Evolutionary conservation across 2,113 vertebrate species (phyloP).

Genomic region (Cacatua alba): DNA sequence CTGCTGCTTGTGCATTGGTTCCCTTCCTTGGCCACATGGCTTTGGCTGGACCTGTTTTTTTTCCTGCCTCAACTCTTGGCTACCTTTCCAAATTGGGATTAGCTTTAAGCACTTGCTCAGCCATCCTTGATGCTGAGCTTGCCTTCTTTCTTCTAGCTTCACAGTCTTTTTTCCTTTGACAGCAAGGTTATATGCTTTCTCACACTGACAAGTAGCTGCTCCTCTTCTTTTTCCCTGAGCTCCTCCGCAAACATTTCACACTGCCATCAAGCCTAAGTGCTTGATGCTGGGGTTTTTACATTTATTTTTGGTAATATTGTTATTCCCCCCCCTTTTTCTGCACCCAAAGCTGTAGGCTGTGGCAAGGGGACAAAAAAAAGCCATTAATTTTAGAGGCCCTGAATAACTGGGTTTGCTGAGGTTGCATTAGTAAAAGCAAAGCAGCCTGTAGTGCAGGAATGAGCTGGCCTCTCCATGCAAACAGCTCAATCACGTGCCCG

Average conservation of each 20-base stretch:
- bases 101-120: conserved; percentile 20
- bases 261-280: background rate
- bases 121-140: background rate
- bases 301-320: background rate
- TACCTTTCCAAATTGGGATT: background rate
- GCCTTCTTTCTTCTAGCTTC: background rate
- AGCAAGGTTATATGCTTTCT: background rate
- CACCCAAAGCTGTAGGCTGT: background rate
- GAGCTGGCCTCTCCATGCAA: background rate
- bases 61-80: background rate
- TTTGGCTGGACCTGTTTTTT: background rate
- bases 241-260: background rate
- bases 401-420: background rate
- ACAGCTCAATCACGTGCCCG: background rate
- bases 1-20: background rate
- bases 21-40: background rate
- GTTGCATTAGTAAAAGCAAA: background rate
- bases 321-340: background rate
- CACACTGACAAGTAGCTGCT: background rate
- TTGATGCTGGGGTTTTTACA: background rate
- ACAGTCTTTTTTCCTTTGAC: background rate
- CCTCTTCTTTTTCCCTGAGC: background rate
- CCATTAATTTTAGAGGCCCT: background rate
- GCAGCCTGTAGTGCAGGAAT: background rate
- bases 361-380: rapidly evolving